Base-by-base conservation (phyloP, 2,113 vertebrate genomes). In the Tenebrosternarchus preto region DNA sequence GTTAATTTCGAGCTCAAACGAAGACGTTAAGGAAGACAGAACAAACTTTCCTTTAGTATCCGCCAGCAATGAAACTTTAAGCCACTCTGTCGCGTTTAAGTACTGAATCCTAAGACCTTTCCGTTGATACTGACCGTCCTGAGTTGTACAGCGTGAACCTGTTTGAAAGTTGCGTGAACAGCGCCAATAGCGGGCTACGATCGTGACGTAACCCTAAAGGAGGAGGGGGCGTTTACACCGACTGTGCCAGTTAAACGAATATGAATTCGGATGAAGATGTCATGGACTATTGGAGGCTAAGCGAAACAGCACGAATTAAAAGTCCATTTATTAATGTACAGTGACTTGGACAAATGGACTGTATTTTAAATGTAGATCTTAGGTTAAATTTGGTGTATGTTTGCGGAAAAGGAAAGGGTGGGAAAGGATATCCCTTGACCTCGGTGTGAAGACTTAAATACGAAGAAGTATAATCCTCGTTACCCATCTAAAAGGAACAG, bases 341-440 rank as follows among this genome's bases (percentile, higher is more conserved):
- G 27, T 31, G 11, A 33, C 7, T 59, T 19, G 5, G 5, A 68
- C 39, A 60, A 4, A 0, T 16, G 15, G 25, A 16, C 19, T 57
- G 16, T 20, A 22, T 29, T 27, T 39, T 68, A 24, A 17, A 25
- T 3, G 66, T 8, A 46, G 9, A 9, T 15, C 15, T 50, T 50
- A 11, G 9, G 33, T 60, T 56, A 59, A 66, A 73, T 43, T 31
- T 74, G 24, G 25, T 31, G 12, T 55, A 27, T 27, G 46, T 59
- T 29, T 29, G 55, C 66, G 83, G 76, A 67, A 83, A 81, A 61
- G 71, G 84, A 71, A 84, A 82, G 79, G 82, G 79, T 70, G 85
- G 85, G 79, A 82, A 60, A 81, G 82, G 85, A 86, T 83, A 81
- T 86, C 85, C 85, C 61, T 57, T 83, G 72, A 61, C 7, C 76